Evolutionary conservation across 2,888 invertebrate genomes (phyloP), one percentile per base, ranked within the genome.

Genomic region (Drosophila multiciliata): DNA sequence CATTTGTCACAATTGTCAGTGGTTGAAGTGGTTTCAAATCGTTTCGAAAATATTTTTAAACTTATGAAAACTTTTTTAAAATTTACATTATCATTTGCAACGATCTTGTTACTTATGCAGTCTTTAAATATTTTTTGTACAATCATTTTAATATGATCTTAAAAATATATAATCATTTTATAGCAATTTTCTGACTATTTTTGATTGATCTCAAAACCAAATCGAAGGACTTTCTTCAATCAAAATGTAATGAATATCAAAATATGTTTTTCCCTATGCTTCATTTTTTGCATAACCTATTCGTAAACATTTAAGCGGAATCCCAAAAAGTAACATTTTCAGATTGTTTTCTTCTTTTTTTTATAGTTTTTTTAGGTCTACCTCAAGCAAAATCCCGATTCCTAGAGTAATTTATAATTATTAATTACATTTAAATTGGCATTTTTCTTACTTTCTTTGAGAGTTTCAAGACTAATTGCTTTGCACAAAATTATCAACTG

Each of bases 211-310:
- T 17, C 8, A 23, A 12, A 48, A 17, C 11, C 33, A 38, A 15
- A 40, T 33, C 7, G n/a, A 12, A 20, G 1, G 5, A 1, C 50
- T n/a, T 17, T n/a, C 5, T 2, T 15, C 20, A 29, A 15, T 15
- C 17, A 35, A 9, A 12, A 12, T 2, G 33, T 52, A 12, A n/a
- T 11, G n/a, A 1, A 42, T 20, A 1, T 12, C 3, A 15, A 15
- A 26, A 2, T 0, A 29, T 9, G 29, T 0, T 38, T 17, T 38
- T 8, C 8, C 3, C 8, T 8, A 17, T 4, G 26, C 8, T 29
- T 29, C 26, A 20, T 1, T 3, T 38, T 17, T 17, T 17, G 2
- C 38, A 11, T 11, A 63, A 38, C 74, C 66, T 66, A 52, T 48
- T 48, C 66, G 35, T 42, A 38, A 17, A n/a, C 17, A 9, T 15